Conservation (phyloP, 2,113 vertebrate species). For the Pangasianodon gigas region DNA sequence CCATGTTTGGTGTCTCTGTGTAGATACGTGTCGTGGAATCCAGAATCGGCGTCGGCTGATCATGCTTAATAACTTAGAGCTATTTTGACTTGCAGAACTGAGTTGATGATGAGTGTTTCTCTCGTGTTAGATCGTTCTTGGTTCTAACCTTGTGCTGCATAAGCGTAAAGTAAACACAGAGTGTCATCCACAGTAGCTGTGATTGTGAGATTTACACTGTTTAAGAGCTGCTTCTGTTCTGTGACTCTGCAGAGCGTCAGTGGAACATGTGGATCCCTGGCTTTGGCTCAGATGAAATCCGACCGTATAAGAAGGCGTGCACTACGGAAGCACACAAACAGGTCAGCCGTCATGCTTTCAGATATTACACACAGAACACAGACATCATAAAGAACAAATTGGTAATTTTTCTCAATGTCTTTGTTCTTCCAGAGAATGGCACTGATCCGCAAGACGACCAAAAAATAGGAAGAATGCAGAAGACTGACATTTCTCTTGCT, state of each 20-base stretch:
- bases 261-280: slow-evolving; percentile 99
- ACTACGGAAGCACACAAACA: slow-evolving; percentile 99
- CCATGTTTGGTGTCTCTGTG: background rate
- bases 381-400: background rate
- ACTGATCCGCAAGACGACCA: slow-evolving; percentile 97
- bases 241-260: slow-evolving; percentile 83
- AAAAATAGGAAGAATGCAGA: slow-evolving; percentile 81
- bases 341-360: slow-evolving; percentile 70
- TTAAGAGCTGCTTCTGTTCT: slow-evolving; percentile 9
- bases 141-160: background rate
- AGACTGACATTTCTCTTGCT: slow-evolving; percentile 31
- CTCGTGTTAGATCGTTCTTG: background rate
- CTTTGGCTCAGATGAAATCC: slow-evolving; percentile 96
- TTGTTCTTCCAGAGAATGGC: slow-evolving; percentile 90
- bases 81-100: background rate
- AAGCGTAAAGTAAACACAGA: background rate
- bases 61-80: background rate
- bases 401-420: background rate
- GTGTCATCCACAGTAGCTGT: background rate
- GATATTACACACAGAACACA: background rate
- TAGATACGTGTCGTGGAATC: background rate
- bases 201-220: background rate
- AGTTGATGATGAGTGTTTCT: no score
- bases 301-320: slow-evolving; percentile 97
- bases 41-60: background rate